A percentile compares a stretch with the other conserved stretches of the same genome.
These are phyloP conservation scores for Diplosoma virens DNA, from an alignment of 23 tunicate species.

Conservation along the genomic window DNA sequence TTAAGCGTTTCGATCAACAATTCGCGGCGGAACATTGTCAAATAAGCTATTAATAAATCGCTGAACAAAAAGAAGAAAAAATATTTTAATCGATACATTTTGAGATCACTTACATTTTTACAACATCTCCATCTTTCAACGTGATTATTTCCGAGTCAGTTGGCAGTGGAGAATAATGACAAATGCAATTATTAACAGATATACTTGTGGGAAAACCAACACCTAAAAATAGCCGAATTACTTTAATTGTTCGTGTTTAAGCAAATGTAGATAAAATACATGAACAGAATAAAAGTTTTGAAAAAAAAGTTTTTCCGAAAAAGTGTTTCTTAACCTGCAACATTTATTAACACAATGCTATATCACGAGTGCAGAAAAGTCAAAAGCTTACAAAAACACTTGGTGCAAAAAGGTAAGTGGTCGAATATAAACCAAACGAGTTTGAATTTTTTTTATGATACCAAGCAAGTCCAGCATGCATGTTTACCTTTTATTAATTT, in stretches of 20 bases:
- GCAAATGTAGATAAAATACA: background rate
- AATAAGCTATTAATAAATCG: background rate
- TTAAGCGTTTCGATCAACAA: background rate
- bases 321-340: no score
- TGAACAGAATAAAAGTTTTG: background rate
- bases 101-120: conserved; percentile 63
- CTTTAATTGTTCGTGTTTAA: no score
- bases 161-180: conserved; percentile 91
- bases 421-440: no score
- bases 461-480: no score
- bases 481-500: conserved; percentile 85
- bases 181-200: conserved; percentile 95
- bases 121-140: conserved; percentile 83
- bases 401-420: no score
- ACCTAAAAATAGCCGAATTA: conserved; percentile 38
- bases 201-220: conserved; percentile 91
- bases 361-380: no score
- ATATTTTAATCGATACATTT: background rate
- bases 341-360: no score
- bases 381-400: no score
- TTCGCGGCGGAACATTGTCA: no score
- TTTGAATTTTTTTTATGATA: no score
- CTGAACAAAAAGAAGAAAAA: background rate
- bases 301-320: no score
- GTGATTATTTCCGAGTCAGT: conserved; percentile 55